These are phyloP conservation scores for Tamias sibiricus DNA, from an alignment of 2,113 vertebrate genomes.

Conservation along the genomic window DNA sequence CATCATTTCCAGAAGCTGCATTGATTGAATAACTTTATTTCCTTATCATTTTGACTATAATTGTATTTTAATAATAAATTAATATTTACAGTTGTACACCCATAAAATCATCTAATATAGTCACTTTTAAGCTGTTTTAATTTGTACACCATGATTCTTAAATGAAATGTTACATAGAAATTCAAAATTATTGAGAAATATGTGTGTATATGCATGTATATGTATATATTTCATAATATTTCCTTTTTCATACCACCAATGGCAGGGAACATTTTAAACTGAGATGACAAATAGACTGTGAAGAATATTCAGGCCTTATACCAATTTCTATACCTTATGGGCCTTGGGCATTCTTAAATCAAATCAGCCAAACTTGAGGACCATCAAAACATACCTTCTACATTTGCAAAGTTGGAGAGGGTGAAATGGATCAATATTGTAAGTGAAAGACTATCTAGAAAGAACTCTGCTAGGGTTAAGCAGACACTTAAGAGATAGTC, in stretches of 20 bases:
- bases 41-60: not conserved
- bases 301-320: not conserved
- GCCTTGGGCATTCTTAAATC: not conserved
- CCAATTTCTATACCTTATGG: not conserved
- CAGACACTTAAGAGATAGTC: not conserved
- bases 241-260: not conserved
- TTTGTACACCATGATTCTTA: not conserved
- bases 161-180: not conserved
- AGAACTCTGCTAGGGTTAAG: not conserved
- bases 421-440: not conserved
- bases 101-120: not conserved
- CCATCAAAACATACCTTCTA: not conserved
- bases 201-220: not conserved
- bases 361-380: not conserved
- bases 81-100: not conserved
- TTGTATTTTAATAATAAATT: not conserved
- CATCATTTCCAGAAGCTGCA: not conserved
- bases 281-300: not conserved
- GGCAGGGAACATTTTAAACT: not conserved
- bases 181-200: not conserved
- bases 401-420: not conserved
- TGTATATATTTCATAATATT: not conserved
- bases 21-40: not conserved
- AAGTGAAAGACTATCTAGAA: not conserved
- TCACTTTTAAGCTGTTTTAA: not conserved